Evolutionary conservation across 1,140 invertebrate species (phyloP).

Genomic region (Drosophila kohkoa): DNA sequence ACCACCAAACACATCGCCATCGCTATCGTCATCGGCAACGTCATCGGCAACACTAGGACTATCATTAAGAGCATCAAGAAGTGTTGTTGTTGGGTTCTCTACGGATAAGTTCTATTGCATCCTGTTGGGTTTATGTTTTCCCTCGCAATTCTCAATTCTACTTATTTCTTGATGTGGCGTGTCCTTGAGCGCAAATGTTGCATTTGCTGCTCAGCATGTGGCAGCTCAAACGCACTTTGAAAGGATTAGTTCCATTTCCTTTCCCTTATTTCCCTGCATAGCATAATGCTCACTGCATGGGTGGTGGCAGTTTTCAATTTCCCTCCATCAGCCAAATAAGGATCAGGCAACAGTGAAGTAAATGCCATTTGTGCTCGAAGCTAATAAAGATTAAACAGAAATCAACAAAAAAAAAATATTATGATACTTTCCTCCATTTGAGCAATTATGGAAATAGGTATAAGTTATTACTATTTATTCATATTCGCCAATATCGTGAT

Average conservation of each 20-base stretch:
- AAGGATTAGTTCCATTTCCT: conserved; percentile 64
- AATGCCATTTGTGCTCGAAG: conserved; percentile 16
- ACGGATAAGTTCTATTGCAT: conserved; percentile 28
- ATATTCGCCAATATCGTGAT: too few species aligned
- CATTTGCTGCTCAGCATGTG: conserved; percentile 76
- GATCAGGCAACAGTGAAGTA: conserved; percentile 46
- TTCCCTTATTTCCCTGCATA: not conserved
- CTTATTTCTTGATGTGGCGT: conserved; percentile 19
- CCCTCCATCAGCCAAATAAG: conserved; percentile 37
- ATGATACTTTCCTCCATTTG: not conserved
- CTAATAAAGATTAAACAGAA: not conserved
- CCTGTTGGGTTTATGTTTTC: conserved; percentile 16
- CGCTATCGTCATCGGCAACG: not conserved
- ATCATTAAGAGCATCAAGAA: conserved; percentile 29
- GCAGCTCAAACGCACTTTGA: conserved; percentile 66
- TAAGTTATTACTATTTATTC: too few species aligned
- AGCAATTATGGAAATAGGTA: not conserved
- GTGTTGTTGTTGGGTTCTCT: conserved; percentile 31
- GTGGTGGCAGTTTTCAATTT: conserved; percentile 35
- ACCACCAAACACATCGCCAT: conserved; percentile 1
- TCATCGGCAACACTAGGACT: conserved; percentile 10
- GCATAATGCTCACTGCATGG: conserved; percentile 34
- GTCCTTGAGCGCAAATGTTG: conserved; percentile 83
- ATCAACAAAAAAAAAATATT: not conserved
- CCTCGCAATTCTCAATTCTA: not conserved